These are phyloP conservation scores for Puffinus mauretanicus DNA, from an alignment of 2,113 vertebrate genomes.

Conservation along the genomic window DNA sequence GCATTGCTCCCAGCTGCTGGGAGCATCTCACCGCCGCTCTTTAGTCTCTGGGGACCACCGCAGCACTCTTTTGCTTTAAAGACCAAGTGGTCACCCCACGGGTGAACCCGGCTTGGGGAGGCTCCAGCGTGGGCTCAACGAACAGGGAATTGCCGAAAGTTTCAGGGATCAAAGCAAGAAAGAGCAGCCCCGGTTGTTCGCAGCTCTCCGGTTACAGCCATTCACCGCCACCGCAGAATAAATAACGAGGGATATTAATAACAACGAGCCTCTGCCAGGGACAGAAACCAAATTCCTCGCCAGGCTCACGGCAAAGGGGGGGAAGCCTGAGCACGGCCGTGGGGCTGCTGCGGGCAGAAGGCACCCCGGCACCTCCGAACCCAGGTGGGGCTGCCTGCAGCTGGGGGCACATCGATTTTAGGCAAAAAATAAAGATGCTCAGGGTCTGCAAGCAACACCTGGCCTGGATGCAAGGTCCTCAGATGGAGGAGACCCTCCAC, in stretches of 20 bases:
- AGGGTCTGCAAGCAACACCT: not conserved
- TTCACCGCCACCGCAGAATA: not conserved
- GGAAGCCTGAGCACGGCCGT: not conserved
- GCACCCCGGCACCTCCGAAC: not conserved
- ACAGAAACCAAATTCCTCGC: not conserved
- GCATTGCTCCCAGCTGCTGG: not conserved
- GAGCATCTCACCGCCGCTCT: not conserved
- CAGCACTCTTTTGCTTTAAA: not conserved
- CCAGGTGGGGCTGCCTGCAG: not conserved
- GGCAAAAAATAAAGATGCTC: accelerated
- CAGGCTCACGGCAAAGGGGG: not conserved
- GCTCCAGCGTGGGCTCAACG: accelerated
- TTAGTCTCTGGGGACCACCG: accelerated
- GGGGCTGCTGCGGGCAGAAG: not conserved
- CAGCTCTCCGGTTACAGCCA: not conserved
- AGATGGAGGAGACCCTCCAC: not conserved
- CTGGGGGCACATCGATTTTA: accelerated
- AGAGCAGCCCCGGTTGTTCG: not conserved
- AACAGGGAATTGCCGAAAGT: not conserved
- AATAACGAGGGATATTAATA: slow-evolving; percentile 49
- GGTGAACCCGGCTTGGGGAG: accelerated
- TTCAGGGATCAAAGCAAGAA: not conserved
- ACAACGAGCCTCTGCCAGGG: not conserved
- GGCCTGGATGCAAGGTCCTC: not conserved
- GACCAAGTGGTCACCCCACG: not conserved